Evolutionary conservation across 2,113 vertebrate species (phyloP).

Genomic region (Thinocorus orbignyianus): DNA sequence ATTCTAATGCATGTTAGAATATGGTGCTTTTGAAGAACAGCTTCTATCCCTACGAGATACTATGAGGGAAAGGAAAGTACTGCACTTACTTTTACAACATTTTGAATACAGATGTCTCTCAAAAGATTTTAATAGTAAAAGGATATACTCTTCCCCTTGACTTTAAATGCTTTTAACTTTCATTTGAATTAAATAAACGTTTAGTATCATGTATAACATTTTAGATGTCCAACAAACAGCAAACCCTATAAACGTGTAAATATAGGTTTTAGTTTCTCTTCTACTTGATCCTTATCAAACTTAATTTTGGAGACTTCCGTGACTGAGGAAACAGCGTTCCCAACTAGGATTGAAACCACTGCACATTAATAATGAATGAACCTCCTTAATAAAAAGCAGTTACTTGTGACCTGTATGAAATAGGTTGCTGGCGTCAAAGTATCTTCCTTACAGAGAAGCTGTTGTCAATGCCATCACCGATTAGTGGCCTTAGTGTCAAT

Average conservation of each 20-base stretch:
- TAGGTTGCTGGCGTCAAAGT: background rate
- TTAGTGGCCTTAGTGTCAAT: background rate
- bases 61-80: background rate
- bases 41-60: background rate
- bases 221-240: background rate
- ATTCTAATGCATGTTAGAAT: background rate
- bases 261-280: background rate
- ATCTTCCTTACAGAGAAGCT: background rate
- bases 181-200: background rate
- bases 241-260: background rate
- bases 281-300: background rate
- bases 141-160: background rate
- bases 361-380: background rate
- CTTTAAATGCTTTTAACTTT: background rate
- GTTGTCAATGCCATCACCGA: background rate
- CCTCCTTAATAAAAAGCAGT: background rate
- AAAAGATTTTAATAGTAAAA: background rate
- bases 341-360: background rate
- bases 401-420: background rate
- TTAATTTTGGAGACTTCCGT: background rate
- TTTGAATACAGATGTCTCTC: background rate
- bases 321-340: background rate
- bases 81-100: background rate
- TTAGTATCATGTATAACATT: background rate
- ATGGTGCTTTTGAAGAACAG: background rate